A percentile compares a stretch with the other conserved stretches of the same genome.
Evolutionary conservation across 2,888 invertebrate genomes (phyloP).

Genomic region (Heterodera filipjevi): DNA sequence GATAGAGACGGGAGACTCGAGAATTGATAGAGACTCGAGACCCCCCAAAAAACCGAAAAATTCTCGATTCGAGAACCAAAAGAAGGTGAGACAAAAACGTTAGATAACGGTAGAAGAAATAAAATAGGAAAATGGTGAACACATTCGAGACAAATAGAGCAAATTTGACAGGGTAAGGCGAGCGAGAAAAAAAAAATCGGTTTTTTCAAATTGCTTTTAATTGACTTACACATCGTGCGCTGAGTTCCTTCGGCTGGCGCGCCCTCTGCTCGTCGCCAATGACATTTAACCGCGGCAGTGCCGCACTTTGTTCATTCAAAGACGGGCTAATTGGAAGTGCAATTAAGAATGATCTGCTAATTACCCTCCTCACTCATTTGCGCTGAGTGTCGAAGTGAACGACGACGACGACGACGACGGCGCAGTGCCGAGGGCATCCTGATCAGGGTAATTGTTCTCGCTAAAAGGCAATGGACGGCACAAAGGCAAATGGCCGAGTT

Average conservation of each 20-base stretch:
- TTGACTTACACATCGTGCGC: constrained; percentile 16
- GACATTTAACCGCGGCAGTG: constrained; percentile 20
- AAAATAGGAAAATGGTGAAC: too few relatives aligned
- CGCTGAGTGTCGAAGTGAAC: not conserved
- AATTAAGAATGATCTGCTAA: constrained; percentile 3
- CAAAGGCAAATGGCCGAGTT: not conserved
- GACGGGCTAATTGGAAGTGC: not conserved
- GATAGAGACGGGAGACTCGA: too few relatives aligned
- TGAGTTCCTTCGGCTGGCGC: constrained; percentile 23
- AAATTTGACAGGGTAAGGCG: too few relatives aligned
- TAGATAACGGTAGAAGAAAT: too few relatives aligned
- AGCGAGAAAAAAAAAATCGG: too few relatives aligned
- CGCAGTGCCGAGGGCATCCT: constrained; percentile 41
- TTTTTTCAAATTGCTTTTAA: not conserved
- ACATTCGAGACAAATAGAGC: too few relatives aligned
- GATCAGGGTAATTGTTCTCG: constrained; percentile 61
- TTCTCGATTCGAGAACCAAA: too few relatives aligned
- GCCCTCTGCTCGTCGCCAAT: constrained; percentile 26
- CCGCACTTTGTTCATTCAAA: constrained; percentile 15
- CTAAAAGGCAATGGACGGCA: constrained; percentile 44
- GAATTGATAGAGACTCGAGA: too few relatives aligned
- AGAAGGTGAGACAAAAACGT: too few relatives aligned
- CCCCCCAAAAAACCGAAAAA: too few relatives aligned
- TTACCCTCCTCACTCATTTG: constrained; percentile 4
- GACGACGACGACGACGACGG: not conserved